phyloP scores from a whole-genome alignment of 92 coral and sea anemone species.

The Isaurus tuberculatus region DNA sequence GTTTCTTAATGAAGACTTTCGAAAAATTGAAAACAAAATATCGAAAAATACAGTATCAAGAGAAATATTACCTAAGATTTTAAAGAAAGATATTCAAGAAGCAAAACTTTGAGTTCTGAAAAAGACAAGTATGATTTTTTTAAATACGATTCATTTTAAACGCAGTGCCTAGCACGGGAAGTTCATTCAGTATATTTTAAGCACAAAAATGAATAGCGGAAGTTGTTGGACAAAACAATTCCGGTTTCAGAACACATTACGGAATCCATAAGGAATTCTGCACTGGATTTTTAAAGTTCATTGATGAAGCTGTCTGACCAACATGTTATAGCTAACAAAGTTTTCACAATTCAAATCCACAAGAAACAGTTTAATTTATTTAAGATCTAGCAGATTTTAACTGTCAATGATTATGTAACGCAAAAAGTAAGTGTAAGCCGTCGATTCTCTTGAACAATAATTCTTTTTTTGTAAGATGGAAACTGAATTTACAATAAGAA shows the following conservation, averaged over 20 bases:
- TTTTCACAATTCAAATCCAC: neutral
- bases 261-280: neutral
- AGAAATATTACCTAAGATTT: too few relatives aligned
- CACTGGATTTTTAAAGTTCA: too few relatives aligned
- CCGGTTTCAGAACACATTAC: conserved; percentile 1
- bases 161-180: conserved; percentile 10
- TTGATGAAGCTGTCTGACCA: too few relatives aligned
- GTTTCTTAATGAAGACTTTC: too few relatives aligned
- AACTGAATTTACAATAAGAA: too few relatives aligned
- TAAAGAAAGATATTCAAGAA: neutral
- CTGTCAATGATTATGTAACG: neutral
- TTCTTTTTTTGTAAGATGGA: neutral
- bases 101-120: neutral
- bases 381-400: neutral
- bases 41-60: too few relatives aligned
- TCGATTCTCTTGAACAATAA: neutral
- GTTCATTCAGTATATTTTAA: neutral
- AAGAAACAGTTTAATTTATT: neutral
- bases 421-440: neutral
- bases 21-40: too few relatives aligned
- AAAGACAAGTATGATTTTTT: neutral
- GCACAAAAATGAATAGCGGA: neutral
- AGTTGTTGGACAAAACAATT: neutral
- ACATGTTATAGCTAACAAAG: too few relatives aligned
- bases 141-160: neutral